Evolutionary conservation across 2,888 invertebrate genomes (phyloP), one percentile per base, ranked within the genome.

Genomic region (Drosophila prolongata): DNA sequence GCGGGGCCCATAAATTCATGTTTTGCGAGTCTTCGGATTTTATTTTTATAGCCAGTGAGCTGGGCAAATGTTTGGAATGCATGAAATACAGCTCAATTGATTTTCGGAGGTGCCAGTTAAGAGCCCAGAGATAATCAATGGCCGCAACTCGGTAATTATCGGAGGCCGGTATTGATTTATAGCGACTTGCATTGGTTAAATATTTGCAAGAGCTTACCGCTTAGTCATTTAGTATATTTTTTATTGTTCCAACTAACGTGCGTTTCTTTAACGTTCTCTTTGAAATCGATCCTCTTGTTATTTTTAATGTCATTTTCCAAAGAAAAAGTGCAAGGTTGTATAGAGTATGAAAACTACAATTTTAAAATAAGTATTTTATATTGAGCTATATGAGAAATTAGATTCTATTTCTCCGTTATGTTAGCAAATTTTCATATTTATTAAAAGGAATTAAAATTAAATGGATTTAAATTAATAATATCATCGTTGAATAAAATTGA

Each of bases 21-120:
- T 57, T 11, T 56, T 30, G 44, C 27, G 14, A 54, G n/a, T 19
- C 53, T 43, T 34, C 52, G 34, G 58, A 53, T 42, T 59, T 35
- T 24, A 24, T n/a, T 49, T 66, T 67, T 67, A 66, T 66, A 2
- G 67, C 24, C 44, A 27, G 37, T 27, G 38, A 34, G 30, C 66
- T 65, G 67, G 67, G 43, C 69, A 67, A 67, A 58, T 67, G 70
- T 57, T 57, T 67, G 69, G 49, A 69, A 68, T 68, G 67, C 67
- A 58, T 70, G 59, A 70, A 68, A 68, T 58, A 68, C 67, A 69
- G 70, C 67, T 68, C 70, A 68, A 68, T 68, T 50, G 50, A 67
- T 40, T 47, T 46, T 67, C 68, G 30, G 24, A 66, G 65, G 55
- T 67, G 54, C 34, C 27, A 68, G 62, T 49, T 42, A 35, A 49